Percentiles rank a stretch among this genome's conserved stretches.
Evolutionary conservation across 2,113 vertebrate species (phyloP).

Genomic region (Cyanoramphus novaezelandiae): DNA sequence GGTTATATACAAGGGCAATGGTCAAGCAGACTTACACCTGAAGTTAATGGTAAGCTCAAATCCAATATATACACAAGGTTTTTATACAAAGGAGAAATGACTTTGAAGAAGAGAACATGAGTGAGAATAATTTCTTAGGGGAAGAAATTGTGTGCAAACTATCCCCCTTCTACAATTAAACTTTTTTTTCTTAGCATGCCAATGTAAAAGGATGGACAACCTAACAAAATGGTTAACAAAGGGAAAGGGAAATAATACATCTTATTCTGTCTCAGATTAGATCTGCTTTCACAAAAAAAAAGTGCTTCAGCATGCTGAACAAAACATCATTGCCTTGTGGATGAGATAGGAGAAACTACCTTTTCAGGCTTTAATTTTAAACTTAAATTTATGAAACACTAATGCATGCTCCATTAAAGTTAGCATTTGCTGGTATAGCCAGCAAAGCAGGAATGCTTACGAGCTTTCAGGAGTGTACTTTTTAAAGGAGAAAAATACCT

Average conservation of each 20-base stretch:
- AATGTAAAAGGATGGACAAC: neutral
- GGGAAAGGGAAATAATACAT: neutral
- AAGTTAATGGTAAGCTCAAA: neutral
- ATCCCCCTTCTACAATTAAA: neutral
- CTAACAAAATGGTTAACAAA: neutral
- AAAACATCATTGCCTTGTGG: neutral
- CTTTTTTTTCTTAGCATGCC: neutral
- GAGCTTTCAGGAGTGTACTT: neutral
- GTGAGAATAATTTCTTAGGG: neutral
- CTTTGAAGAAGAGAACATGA: neutral
- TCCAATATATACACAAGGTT: neutral
- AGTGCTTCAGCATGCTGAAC: neutral
- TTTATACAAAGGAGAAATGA: neutral
- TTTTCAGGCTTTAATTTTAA: slow-evolving; percentile 42
- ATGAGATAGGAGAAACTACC: slow-evolving; percentile 10
- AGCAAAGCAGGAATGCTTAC: neutral
- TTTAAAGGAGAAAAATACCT: neutral
- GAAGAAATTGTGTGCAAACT: neutral
- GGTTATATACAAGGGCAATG: neutral
- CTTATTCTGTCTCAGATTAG: neutral
- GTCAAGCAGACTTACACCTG: neutral
- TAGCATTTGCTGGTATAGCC: neutral
- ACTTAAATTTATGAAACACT: slow-evolving; percentile 35
- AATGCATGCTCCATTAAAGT: slow-evolving; percentile 17
- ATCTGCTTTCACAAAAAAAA: neutral